A percentile compares a stretch with the other conserved stretches of the same genome.
These are phyloP conservation scores for Panthera uncia DNA, from an alignment of 2,113 vertebrate species.

Conservation along the genomic window DNA sequence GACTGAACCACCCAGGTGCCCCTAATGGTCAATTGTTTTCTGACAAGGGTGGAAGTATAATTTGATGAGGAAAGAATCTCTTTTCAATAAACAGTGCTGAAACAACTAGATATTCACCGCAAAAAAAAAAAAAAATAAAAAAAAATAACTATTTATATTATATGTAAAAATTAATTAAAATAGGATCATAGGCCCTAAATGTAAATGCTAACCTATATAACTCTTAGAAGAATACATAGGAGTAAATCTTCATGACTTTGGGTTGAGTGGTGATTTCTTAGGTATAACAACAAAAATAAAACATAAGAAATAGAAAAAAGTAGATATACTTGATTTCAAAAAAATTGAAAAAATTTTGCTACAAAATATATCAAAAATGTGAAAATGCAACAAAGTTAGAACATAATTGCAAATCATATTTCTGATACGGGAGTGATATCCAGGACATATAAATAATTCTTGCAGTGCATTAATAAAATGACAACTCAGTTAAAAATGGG, in stretches of 20 bases:
- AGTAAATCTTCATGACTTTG: neutral
- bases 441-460: neutral
- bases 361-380: neutral
- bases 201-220: neutral
- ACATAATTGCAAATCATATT: neutral
- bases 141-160: neutral
- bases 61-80: neutral
- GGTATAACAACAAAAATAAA: neutral
- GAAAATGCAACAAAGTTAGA: neutral
- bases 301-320: neutral
- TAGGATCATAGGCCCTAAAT: neutral
- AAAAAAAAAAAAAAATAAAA: neutral
- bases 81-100: neutral
- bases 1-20: too few relatives aligned
- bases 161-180: neutral
- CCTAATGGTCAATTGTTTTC: neutral
- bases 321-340: neutral
- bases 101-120: neutral
- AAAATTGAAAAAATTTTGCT: neutral
- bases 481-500: neutral
- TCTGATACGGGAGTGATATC: neutral
- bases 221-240: neutral
- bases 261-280: neutral
- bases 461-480: neutral
- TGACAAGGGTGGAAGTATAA: neutral